Evolutionary conservation across 2,113 vertebrate genomes (phyloP).

Genomic region (Misgurnus mizolepis): DNA sequence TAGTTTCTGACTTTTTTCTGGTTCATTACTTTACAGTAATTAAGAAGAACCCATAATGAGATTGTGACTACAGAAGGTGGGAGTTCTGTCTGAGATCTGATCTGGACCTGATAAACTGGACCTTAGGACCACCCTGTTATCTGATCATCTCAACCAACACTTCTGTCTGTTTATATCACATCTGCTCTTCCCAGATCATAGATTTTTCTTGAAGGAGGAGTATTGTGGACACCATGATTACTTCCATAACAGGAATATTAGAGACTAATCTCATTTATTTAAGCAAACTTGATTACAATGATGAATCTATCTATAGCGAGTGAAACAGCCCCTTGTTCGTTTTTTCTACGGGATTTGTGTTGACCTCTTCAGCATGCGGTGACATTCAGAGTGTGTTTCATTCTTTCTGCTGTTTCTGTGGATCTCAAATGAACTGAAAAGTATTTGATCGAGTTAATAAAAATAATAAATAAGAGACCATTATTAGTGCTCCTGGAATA

Average conservation of each 20-base stretch:
- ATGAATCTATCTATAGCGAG: not conserved
- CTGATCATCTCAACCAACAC: not conserved
- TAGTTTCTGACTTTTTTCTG: not conserved
- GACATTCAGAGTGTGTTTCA: not conserved
- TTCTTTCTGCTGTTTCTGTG: no score
- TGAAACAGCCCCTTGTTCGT: not conserved
- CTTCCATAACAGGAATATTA: slow-evolving; percentile 25
- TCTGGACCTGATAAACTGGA: not conserved
- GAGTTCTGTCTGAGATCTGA: not conserved
- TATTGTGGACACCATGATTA: not conserved
- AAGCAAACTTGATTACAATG: slow-evolving; percentile 8
- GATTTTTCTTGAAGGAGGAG: not conserved
- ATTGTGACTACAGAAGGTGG: not conserved
- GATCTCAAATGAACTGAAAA: no score
- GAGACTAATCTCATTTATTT: slow-evolving; percentile 17
- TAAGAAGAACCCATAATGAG: not conserved
- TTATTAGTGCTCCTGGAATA: no score
- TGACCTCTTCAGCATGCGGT: not conserved
- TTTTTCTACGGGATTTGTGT: not conserved
- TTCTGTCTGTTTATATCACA: not conserved
- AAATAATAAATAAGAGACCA: no score
- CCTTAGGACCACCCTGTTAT: not conserved
- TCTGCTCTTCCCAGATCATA: not conserved
- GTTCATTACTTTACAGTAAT: not conserved
- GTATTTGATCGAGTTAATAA: no score